Percentiles rank a stretch among this genome's conserved stretches.
phyloP scores from a whole-genome alignment of 2,113 vertebrate genomes.

The Zosterops hypoxanthus region DNA sequence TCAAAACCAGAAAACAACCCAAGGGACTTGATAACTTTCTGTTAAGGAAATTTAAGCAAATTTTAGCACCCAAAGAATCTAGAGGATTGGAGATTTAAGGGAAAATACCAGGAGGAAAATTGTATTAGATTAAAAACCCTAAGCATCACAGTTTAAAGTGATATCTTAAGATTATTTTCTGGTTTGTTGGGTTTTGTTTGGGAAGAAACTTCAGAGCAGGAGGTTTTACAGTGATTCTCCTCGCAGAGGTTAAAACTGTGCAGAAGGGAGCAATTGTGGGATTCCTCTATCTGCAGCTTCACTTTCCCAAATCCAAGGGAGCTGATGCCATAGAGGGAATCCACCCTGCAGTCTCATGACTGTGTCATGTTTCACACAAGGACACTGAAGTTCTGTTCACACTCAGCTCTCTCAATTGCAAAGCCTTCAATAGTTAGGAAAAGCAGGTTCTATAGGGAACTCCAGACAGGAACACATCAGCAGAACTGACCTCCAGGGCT shows the following conservation, averaged over 20 bases:
- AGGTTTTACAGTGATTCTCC: not conserved
- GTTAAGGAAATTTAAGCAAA: not conserved
- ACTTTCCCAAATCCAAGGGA: not conserved
- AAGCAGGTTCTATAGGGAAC: not conserved
- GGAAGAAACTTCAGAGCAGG: not conserved
- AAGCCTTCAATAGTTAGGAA: not conserved
- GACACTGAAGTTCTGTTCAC: not conserved
- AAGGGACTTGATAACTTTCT: not conserved
- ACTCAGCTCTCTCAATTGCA: not conserved
- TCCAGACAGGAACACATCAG: not conserved
- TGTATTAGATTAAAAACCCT: not conserved
- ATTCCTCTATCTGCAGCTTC: not conserved
- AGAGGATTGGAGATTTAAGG: not conserved
- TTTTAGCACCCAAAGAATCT: not conserved
- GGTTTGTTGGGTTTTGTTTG: not conserved
- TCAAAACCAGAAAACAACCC: slow-evolving; percentile 15
- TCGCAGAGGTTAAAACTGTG: not conserved
- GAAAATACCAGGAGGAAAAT: not conserved
- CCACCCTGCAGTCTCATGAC: not conserved
- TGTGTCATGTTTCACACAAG: not conserved
- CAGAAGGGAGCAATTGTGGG: not conserved
- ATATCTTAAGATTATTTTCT: not conserved
- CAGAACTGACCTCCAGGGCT: not conserved
- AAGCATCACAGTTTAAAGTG: not conserved
- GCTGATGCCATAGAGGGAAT: not conserved